Evolutionary conservation across 2,888 invertebrate genomes (phyloP).

Genomic region (Diaperis boleti): DNA sequence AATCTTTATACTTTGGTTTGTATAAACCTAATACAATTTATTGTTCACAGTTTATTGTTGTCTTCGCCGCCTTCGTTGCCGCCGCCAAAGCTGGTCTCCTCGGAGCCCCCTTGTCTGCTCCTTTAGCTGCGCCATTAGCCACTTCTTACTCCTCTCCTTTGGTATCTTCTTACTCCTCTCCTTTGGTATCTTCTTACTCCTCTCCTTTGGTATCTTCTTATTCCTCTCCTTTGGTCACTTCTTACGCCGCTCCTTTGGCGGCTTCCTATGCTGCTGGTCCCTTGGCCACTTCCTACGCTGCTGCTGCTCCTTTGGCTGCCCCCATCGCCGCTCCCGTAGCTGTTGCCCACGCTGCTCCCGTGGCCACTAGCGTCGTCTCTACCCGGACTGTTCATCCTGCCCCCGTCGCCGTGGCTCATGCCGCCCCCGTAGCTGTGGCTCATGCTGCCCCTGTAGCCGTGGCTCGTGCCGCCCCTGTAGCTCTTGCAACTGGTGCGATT

Average conservation of each 20-base stretch:
- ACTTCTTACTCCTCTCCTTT: background rate
- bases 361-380: slow-evolving; percentile 14
- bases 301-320: too few relatives aligned
- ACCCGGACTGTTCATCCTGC: slow-evolving; percentile 4
- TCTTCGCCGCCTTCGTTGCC: slow-evolving; percentile 35
- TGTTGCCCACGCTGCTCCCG: slow-evolving; percentile 3
- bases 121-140: too few relatives aligned
- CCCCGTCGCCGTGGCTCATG: too few relatives aligned
- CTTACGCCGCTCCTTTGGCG: slow-evolving; percentile 10
- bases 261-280: background rate
- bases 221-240: too few relatives aligned
- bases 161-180: background rate
- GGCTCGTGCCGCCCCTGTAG: background rate
- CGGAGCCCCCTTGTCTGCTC: slow-evolving; percentile 26
- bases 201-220: too few relatives aligned
- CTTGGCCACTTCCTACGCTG: background rate
- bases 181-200: too few relatives aligned
- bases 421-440: too few relatives aligned
- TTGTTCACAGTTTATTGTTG: slow-evolving; percentile 13
- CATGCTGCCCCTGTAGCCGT: slow-evolving; percentile 12
- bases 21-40: too few relatives aligned
- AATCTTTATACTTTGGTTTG: too few relatives aligned
- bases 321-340: slow-evolving; percentile 1
- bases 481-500: too few relatives aligned
- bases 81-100: slow-evolving; percentile 30